Percentiles rank a stretch among this genome's conserved stretches.
phyloP scores from a whole-genome alignment of 2,888 invertebrate genomes.

The Drosophila neonasuta region DNA sequence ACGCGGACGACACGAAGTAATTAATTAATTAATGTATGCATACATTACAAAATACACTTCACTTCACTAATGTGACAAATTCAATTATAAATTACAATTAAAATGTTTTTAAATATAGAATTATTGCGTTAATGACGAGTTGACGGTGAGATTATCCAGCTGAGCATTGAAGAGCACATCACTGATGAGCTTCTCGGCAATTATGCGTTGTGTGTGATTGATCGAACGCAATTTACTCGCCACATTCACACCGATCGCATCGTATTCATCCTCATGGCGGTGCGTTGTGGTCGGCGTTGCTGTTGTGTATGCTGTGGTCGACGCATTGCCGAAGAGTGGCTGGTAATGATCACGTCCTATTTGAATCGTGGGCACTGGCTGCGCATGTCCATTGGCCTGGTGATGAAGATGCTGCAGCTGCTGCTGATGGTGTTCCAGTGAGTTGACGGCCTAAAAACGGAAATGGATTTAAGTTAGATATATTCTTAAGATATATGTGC shows the following conservation, averaged over 20 bases:
- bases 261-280: constrained; percentile 80
- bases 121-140: constrained; percentile 78
- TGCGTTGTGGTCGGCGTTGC: constrained; percentile 60
- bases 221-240: constrained; percentile 80
- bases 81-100: constrained; percentile 10
- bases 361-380: constrained; percentile 80
- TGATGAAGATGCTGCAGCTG: constrained; percentile 79
- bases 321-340: constrained; percentile 76
- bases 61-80: not conserved
- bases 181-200: constrained; percentile 81
- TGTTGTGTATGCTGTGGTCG: constrained; percentile 71
- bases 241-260: constrained; percentile 81
- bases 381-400: constrained; percentile 68
- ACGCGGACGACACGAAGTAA: constrained; percentile 26
- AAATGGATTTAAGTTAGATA: not conserved
- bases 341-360: constrained; percentile 81
- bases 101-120: constrained; percentile 10
- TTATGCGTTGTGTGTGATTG: constrained; percentile 80
- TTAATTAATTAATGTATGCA: not conserved
- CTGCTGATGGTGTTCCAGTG: constrained; percentile 80
- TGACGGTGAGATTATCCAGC: constrained; percentile 79
- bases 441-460: constrained; percentile 76
- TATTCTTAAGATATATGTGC: no score
- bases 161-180: constrained; percentile 81
- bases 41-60: constrained; percentile 16